Evolutionary conservation across 1,140 invertebrate species (phyloP), one percentile per base, ranked within the genome.

Genomic region (Eciton burchellii): DNA sequence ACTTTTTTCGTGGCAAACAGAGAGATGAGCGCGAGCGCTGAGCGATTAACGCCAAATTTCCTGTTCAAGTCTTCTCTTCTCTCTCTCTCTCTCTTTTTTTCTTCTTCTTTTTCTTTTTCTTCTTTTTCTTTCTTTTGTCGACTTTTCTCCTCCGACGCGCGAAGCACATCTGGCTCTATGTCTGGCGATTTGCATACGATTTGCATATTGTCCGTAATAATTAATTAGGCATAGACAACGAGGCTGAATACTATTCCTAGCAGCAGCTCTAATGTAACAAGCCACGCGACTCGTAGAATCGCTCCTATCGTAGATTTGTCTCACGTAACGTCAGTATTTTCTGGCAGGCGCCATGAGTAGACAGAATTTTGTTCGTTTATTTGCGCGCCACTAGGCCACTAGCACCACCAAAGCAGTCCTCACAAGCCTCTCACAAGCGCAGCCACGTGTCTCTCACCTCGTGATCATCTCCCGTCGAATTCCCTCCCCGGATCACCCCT

Each of bases 71-170:
- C 47, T 57, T 57, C 65, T 49, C 70, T 41, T 43, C 54, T 68
- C 60, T 63, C n/a, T n/a, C n/a, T n/a, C n/a, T n/a, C n/a, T n/a
- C n/a, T n/a, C n/a, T n/a, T n/a, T n/a, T n/a, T n/a, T n/a, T n/a
- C n/a, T n/a, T n/a, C n/a, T n/a, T n/a, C n/a, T n/a, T n/a, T n/a
- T n/a, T n/a, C n/a, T n/a, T n/a, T n/a, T n/a, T n/a, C n/a, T n/a
- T n/a, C n/a, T n/a, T n/a, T n/a, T n/a, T 86, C 84, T 82, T 77
- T 87, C 29, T 84, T 65, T 82, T 87, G 91, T 94, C 92, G 95
- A 97, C 95, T 96, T 63, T 68, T 24, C 59, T 52, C 12, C n/a
- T 73, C 19, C 14, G 19, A 65, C 59, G 49, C 74, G 74, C 63
- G 74, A 79, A 45, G 49, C 49, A 21, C 19, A 52, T 74, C 57